Evolutionary conservation across 2,113 vertebrate genomes (phyloP).

Genomic region (Solenodon paradoxus): DNA sequence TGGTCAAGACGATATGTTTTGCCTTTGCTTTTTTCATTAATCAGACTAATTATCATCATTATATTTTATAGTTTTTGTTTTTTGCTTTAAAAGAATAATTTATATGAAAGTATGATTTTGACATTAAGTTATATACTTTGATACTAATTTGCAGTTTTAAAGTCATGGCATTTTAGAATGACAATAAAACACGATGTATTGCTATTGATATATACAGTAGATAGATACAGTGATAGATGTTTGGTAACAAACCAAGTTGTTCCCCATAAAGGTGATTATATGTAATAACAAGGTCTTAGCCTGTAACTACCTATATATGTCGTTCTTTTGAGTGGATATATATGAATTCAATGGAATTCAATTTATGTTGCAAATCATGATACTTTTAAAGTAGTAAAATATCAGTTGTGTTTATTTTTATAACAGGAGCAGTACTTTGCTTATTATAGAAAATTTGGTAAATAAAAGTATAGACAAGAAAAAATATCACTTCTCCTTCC

Average conservation of each 20-base stretch:
- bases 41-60: neutral
- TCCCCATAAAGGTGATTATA: neutral
- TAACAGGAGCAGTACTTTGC: neutral
- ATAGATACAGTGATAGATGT: neutral
- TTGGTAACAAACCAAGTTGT: neutral
- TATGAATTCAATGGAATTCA: neutral
- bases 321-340: neutral
- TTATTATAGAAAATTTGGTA: constrained; percentile 18
- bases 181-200: neutral
- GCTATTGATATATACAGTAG: no score
- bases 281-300: neutral
- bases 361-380: neutral
- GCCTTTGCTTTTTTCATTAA: neutral
- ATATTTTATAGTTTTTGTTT: neutral
- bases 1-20: neutral
- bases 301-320: neutral
- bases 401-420: neutral
- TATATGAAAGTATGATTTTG: neutral
- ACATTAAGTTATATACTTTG: neutral
- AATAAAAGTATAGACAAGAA: neutral
- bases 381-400: constrained; percentile 26
- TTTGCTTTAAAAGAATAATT: neutral
- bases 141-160: neutral
- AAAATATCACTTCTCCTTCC: neutral
- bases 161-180: neutral